Base-by-base conservation (phyloP, 64 coral and sea anemone genomes). In the Exaiptasia diaphana region DNA sequence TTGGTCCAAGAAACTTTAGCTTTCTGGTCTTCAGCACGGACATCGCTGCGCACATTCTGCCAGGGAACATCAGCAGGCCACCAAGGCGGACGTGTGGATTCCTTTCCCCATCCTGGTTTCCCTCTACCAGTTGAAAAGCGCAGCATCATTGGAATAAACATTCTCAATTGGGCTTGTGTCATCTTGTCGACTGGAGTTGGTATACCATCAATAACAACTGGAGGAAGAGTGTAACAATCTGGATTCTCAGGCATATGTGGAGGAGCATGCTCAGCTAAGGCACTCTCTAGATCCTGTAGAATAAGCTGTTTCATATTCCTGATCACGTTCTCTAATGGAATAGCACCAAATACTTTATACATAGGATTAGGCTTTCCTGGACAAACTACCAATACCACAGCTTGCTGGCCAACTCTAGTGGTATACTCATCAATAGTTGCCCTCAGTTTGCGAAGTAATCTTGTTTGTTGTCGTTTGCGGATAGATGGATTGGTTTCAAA, bases 401-500 rank as follows among this genome's bases (percentile, higher is more conserved):
- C 95, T 64, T 99, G 95, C n/a, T 99, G 95, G 36, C 95, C 95
- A 12, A 99, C 95, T 1, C 95, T 80, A 10, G 95, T 99, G 30
- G 95, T 92, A 64, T 99, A 99, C 45, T 99, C 95, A 50, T 99
- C 95, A 62, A 99, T 92, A 2, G 90, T 99, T 23, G 85, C 85
- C 20, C 90, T 81, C 18, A 99, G 82, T 61, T 99, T 99, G 26
- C 95, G 89, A 24, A 99, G 70, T 20, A 99, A 71, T 18, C 95
- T 78, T 12, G 95, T 99, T 81, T 99, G 95, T 44, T 99, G 95
- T 58, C 95, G 85, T 86, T 99, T 99, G 30, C 95, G 80, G 75
- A 99, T 99, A 42, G 95, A 99, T 31, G 95, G 95, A 46, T 99
- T 99, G 2, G 95, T 99, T 71, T 99, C 95, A 34, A 99, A 99